These are phyloP conservation scores for Caenorhabditis becei DNA, from an alignment of 2,888 invertebrate species.

Conservation along the genomic window DNA sequence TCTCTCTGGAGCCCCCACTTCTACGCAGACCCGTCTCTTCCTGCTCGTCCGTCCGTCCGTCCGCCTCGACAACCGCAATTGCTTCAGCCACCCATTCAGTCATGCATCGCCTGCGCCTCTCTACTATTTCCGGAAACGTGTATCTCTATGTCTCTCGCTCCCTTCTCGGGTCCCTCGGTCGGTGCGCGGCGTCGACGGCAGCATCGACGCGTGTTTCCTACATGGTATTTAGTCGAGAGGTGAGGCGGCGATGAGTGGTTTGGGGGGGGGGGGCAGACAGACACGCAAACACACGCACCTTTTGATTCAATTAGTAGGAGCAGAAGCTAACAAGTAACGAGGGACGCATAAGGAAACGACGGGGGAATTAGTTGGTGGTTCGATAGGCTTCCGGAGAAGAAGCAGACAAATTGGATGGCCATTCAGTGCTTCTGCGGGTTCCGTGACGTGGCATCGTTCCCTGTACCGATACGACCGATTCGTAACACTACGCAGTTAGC, in stretches of 20 bases:
- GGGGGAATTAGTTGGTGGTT: conserved; percentile 3
- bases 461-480: not conserved
- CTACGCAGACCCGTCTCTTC: conserved; percentile 10
- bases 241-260: conserved; percentile 17
- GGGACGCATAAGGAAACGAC: not conserved
- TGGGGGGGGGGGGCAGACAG: not conserved
- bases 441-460: not conserved
- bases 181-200: conserved; percentile 28
- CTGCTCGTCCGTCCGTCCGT: conserved; percentile 41
- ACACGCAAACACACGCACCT: conserved; percentile 7
- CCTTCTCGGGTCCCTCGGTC: conserved; percentile 4
- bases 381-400: not conserved
- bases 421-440: not conserved
- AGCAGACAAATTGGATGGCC: not conserved
- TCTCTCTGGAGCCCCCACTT: conserved; percentile 18
- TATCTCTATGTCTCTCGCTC: conserved; percentile 16
- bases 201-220: conserved; percentile 39
- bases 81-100: conserved; percentile 56
- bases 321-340: conserved; percentile 6
- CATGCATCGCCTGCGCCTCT: conserved; percentile 48
- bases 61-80: conserved; percentile 47
- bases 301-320: conserved; percentile 18
- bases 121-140: conserved; percentile 43
- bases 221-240: conserved; percentile 43
- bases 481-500: conserved; percentile 34